Percentiles rank a stretch among this genome's conserved stretches.
phyloP scores from a whole-genome alignment of 2,888 invertebrate genomes.

The Ischnura elegans region DNA sequence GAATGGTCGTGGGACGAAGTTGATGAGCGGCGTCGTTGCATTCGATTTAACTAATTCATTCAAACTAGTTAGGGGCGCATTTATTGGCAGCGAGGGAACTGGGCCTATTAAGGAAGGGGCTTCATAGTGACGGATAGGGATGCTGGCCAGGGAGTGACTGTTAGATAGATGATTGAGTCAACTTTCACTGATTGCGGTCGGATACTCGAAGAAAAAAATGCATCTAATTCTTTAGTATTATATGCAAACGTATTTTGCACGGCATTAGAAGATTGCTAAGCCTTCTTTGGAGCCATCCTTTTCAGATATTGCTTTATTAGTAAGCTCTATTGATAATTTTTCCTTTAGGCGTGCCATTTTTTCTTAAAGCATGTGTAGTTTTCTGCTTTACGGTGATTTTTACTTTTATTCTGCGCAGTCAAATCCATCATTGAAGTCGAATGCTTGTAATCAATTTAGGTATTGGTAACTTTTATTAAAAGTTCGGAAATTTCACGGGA shows the following conservation, averaged over 20 bases:
- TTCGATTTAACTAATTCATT: constrained; percentile 28
- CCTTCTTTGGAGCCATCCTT: neutral
- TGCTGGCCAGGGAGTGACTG: neutral
- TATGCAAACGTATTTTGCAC: neutral
- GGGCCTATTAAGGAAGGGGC: no score
- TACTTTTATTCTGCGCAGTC: no score
- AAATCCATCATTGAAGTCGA: no score
- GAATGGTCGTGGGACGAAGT: constrained; percentile 3
- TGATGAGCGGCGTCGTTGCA: neutral
- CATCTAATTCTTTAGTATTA: neutral
- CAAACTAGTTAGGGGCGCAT: neutral
- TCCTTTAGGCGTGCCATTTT: no score
- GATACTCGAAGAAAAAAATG: neutral
- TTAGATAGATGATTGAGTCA: neutral
- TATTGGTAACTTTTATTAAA: no score
- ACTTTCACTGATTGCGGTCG: neutral
- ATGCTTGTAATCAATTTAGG: no score
- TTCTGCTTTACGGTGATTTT: no score
- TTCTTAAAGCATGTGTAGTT: no score
- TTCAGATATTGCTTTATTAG: no score
- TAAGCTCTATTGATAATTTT: no score
- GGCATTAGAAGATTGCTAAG: neutral
- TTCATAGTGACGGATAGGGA: neutral
- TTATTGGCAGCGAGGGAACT: neutral
- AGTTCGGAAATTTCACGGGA: no score